phyloP scores from a whole-genome alignment of 2,797 vertebrate genomes.

The Argentina silus region DNA sequence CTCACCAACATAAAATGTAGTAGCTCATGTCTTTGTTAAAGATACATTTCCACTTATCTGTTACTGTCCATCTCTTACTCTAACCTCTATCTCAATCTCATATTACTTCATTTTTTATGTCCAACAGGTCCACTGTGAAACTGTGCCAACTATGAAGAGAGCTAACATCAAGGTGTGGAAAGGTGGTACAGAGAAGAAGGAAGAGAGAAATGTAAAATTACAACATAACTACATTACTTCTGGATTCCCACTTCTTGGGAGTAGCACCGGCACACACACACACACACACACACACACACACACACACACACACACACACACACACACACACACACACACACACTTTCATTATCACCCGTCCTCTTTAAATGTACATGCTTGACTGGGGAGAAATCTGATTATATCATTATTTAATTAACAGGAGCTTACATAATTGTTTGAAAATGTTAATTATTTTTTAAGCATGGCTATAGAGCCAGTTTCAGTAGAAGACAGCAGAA shows the following conservation, averaged over 20 bases:
- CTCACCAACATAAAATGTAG: slow-evolving; percentile 33
- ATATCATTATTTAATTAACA: slow-evolving; percentile 42
- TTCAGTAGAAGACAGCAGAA: slow-evolving; percentile 19
- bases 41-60: slow-evolving; percentile 23
- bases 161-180: slow-evolving; percentile 62
- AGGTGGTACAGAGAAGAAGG: slow-evolving; percentile 49
- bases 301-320: slow-evolving; percentile 20
- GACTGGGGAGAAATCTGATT: slow-evolving; percentile 25
- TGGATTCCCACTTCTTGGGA: slow-evolving; percentile 58
- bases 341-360: slow-evolving; percentile 15
- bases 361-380: slow-evolving; percentile 26
- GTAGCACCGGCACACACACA: slow-evolving; percentile 18
- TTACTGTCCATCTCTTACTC: neutral
- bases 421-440: slow-evolving; percentile 28
- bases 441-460: slow-evolving; percentile 17
- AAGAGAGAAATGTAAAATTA: slow-evolving; percentile 56
- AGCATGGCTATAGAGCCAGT: neutral
- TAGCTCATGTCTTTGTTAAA: slow-evolving; percentile 29
- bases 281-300: too few relatives aligned
- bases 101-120: slow-evolving; percentile 1
- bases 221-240: slow-evolving; percentile 45
- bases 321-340: slow-evolving; percentile 31
- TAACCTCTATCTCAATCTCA: slow-evolving; percentile 5
- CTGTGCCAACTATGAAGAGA: slow-evolving; percentile 41
- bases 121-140: slow-evolving; percentile 32